Percentiles rank a stretch among this genome's conserved stretches.
Evolutionary conservation across 2,797 vertebrate species (phyloP).

Genomic region (Podarcis lilfordi): DNA sequence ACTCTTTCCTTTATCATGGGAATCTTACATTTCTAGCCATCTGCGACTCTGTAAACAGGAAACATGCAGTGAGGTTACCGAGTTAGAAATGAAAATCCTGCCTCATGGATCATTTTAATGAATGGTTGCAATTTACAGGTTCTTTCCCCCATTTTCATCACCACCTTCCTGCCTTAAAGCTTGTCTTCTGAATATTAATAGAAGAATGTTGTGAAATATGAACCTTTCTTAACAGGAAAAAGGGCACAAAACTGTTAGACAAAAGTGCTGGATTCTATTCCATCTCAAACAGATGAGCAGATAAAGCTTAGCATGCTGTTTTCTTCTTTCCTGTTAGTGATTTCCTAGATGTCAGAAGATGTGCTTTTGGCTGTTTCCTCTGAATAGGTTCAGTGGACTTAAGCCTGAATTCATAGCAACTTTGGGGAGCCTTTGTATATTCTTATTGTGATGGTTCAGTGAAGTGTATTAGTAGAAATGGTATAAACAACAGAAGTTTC

Average conservation of each 20-base stretch:
- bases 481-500: not conserved
- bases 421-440: slow-evolving; percentile 16
- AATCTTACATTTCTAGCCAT: not conserved
- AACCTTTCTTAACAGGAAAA: slow-evolving; percentile 26
- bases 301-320: slow-evolving; percentile 17
- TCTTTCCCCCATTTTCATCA: not conserved
- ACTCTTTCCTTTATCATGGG: not conserved
- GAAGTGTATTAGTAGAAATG: slow-evolving; percentile 52
- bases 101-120: not conserved
- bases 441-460: slow-evolving; percentile 40
- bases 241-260: slow-evolving; percentile 6
- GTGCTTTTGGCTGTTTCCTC: slow-evolving; percentile 17
- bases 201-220: slow-evolving; percentile 4
- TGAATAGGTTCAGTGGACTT: slow-evolving; percentile 23
- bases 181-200: slow-evolving; percentile 45
- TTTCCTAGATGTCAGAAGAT: slow-evolving; percentile 33
- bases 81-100: not conserved
- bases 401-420: slow-evolving; percentile 31
- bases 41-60: not conserved
- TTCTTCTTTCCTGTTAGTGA: slow-evolving; percentile 39
- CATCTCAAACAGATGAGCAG: slow-evolving; percentile 33
- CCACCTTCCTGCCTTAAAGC: slow-evolving; percentile 1
- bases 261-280: slow-evolving; percentile 36
- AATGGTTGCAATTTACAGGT: not conserved
- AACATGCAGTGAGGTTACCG: not conserved